A percentile compares a stretch with the other conserved stretches of the same genome.
Evolutionary conservation across 2,113 vertebrate species (phyloP).

Genomic region (Eretmochelys imbricata): DNA sequence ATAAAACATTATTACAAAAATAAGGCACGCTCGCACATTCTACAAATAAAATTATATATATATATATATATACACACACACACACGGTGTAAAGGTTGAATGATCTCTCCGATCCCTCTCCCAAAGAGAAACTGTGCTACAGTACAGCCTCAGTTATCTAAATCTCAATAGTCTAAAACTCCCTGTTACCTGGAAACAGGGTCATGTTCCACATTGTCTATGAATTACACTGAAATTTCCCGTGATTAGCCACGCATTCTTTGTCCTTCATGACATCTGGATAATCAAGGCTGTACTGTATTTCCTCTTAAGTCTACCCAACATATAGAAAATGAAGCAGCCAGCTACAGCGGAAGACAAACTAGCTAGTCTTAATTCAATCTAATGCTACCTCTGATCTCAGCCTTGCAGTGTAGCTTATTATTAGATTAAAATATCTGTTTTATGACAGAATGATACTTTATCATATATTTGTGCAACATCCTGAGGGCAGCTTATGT

Average conservation of each 20-base stretch:
- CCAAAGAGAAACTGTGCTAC: background rate
- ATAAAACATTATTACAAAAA: background rate
- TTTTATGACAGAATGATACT: background rate
- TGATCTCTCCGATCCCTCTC: background rate
- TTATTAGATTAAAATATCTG: background rate
- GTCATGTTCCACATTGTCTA: background rate
- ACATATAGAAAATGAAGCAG: background rate
- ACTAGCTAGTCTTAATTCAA: background rate
- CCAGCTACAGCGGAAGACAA: background rate
- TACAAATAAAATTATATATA: background rate
- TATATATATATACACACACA: too few species aligned
- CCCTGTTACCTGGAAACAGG: background rate
- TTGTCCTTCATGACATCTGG: background rate
- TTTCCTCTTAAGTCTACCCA: background rate
- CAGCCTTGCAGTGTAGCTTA: background rate
- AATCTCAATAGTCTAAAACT: background rate
- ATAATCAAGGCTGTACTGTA: background rate
- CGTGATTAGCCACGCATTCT: slow-evolving; percentile 6
- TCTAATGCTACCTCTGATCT: background rate
- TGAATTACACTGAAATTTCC: background rate
- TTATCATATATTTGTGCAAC: background rate
- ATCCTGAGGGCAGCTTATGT: background rate
- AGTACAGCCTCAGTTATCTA: background rate
- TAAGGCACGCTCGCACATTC: background rate
- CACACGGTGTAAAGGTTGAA: background rate